A percentile compares a stretch with the other conserved stretches of the same genome.
Conservation (phyloP, 2,113 vertebrate species). For the Crotalus helleri region DNA sequence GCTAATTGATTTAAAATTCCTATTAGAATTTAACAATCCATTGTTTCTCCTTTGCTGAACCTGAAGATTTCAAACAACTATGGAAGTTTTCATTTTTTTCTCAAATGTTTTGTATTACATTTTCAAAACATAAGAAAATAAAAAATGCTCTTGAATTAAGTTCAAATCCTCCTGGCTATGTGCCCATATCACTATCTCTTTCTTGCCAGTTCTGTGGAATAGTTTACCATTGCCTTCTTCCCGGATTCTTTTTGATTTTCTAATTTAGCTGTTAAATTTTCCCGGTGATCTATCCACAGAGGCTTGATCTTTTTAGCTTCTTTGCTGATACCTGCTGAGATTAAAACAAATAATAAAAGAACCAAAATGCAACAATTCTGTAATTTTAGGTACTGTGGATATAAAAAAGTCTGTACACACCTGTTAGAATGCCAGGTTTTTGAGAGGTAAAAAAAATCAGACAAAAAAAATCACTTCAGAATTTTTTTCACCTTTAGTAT, state of each 20-base stretch:
- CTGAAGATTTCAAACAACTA: conserved; percentile 36
- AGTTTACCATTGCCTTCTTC: background rate
- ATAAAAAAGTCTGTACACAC: no score
- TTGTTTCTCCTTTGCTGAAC: conserved; percentile 45
- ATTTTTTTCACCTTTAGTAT: no score
- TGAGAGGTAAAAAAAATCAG: no score
- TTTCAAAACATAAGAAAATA: background rate
- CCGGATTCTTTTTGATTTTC: background rate
- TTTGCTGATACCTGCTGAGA: background rate
- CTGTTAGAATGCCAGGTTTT: no score
- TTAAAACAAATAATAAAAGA: background rate
- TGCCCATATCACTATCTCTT: background rate
- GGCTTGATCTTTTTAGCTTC: background rate
- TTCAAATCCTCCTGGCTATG: background rate
- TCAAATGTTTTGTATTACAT: background rate
- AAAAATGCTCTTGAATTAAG: background rate
- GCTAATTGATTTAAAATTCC: conserved; percentile 23
- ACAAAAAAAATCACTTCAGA: no score
- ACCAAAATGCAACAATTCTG: background rate
- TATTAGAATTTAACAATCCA: conserved; percentile 42
- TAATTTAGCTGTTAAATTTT: background rate
- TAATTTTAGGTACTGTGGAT: background rate
- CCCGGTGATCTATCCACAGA: background rate
- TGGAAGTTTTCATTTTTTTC: background rate
- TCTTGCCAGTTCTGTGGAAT: background rate